phyloP scores from a whole-genome alignment of 2,797 vertebrate species.

The Rallus crepitans region DNA sequence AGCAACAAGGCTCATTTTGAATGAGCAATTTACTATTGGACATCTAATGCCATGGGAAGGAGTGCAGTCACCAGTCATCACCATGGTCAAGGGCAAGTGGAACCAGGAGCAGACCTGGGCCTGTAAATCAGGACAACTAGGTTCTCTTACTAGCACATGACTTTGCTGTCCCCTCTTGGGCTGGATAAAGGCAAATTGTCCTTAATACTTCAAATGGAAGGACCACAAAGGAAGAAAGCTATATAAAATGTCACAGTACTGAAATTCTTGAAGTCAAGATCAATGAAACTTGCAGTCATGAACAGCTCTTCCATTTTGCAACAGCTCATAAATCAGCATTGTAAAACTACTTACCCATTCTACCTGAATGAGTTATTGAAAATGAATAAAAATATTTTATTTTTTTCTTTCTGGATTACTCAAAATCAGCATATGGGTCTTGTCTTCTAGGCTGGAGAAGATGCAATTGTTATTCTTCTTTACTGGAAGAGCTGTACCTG shows the following conservation, averaged over 20 bases:
- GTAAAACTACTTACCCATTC: not conserved
- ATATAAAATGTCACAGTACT: not conserved
- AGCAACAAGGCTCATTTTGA: not conserved
- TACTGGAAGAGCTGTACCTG: not conserved
- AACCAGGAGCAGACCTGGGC: not conserved
- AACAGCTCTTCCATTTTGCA: conserved; percentile 38
- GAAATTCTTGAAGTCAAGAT: conserved; percentile 21
- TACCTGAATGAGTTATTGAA: conserved; percentile 12
- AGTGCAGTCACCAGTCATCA: not conserved
- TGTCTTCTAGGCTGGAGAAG: not conserved
- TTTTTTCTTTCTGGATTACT: not conserved
- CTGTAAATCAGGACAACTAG: not conserved
- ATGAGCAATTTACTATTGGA: not conserved
- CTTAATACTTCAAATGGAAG: conserved; percentile 15
- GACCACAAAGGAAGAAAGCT: not conserved
- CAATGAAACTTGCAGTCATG: conserved; percentile 36
- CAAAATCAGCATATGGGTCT: not conserved
- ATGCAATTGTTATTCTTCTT: not conserved
- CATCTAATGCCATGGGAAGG: not conserved
- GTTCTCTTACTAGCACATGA: not conserved
- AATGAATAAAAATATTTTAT: conserved; percentile 10
- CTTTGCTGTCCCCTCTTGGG: not conserved
- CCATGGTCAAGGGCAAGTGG: not conserved
- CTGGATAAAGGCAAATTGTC: not conserved
- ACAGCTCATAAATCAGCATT: conserved; percentile 22